Percentiles rank a stretch among this genome's conserved stretches.
phyloP scores from a whole-genome alignment of 2,888 invertebrate genomes.

The Callyntrura sp. region DNA sequence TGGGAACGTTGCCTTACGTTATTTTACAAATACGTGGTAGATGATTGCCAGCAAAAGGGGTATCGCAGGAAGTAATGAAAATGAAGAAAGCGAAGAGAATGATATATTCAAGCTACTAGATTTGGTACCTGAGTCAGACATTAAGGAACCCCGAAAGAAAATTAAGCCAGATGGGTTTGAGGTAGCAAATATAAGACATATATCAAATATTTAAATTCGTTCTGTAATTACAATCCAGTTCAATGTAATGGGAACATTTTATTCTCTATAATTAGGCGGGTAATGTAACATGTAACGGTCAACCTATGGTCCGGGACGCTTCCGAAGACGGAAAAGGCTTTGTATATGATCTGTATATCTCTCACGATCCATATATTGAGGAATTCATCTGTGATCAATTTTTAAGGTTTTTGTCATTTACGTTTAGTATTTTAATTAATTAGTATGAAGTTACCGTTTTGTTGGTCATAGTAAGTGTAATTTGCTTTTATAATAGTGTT shows the following conservation, averaged over 20 bases:
- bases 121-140: constrained; percentile 67
- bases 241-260: background rate
- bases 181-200: too few species aligned
- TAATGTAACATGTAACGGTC: constrained; percentile 77
- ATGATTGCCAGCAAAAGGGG: constrained; percentile 60
- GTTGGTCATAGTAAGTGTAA: too few species aligned
- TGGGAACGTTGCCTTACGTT: too few species aligned
- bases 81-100: background rate
- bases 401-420: constrained; percentile 59
- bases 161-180: constrained; percentile 63
- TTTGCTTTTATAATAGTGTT: constrained; percentile 64
- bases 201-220: too few species aligned
- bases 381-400: constrained; percentile 52
- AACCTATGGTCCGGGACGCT: constrained; percentile 74
- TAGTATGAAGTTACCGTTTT: too few species aligned
- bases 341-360: constrained; percentile 77
- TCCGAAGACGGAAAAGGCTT: constrained; percentile 53
- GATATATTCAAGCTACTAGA: constrained; percentile 74
- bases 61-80: background rate
- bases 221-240: constrained; percentile 8
- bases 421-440: background rate
- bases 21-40: background rate
- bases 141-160: constrained; percentile 17
- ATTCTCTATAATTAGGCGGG: constrained; percentile 41
- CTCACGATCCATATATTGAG: constrained; percentile 60